Conservation (phyloP, 2,797 vertebrate species). For the Sebastes minor region DNA sequence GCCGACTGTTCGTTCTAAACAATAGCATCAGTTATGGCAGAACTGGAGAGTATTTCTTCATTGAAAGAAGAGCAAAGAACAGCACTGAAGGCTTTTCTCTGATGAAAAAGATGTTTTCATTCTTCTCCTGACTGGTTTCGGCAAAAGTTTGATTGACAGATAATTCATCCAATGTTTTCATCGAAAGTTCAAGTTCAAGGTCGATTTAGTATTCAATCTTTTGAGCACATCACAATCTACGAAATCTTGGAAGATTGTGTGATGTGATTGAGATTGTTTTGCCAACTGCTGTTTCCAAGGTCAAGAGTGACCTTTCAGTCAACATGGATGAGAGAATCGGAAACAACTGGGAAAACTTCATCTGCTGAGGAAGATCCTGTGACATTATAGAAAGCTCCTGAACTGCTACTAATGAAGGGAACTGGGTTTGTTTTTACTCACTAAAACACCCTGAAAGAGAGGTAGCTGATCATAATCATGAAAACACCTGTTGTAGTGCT, state of each 20-base stretch:
- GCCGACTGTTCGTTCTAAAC: too few species aligned
- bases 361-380: background rate
- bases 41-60: too few species aligned
- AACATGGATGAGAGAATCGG: background rate
- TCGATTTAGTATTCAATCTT: background rate
- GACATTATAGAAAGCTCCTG: background rate
- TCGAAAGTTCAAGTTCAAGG: too few species aligned
- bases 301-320: background rate
- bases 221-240: background rate
- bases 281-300: background rate
- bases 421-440: background rate
- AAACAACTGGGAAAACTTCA: background rate
- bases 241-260: background rate
- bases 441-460: background rate
- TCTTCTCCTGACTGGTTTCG: too few species aligned
- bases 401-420: background rate
- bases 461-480: background rate
- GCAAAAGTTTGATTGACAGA: too few species aligned
- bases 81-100: too few species aligned
- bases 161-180: too few species aligned
- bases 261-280: background rate
- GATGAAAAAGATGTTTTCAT: too few species aligned
- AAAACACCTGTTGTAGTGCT: background rate
- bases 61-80: too few species aligned
- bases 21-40: too few species aligned